Evolutionary conservation across 2,888 invertebrate species (phyloP), one percentile per base, ranked within the genome.

Genomic region (Drosophila ezoana): DNA sequence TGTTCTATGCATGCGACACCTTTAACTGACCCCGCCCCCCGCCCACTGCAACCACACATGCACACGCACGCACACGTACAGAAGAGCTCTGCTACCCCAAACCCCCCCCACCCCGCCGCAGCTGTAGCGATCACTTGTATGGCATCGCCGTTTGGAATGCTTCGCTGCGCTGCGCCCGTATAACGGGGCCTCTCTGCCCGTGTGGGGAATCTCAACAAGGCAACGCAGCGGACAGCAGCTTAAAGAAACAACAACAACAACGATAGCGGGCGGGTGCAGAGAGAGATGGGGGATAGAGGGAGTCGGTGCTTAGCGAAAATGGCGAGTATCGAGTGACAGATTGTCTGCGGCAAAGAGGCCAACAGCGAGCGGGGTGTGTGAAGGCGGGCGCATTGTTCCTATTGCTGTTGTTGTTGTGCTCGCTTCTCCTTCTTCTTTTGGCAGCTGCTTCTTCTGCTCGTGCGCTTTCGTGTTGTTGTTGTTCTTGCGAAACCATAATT

Each of bases 101-200:
- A n/a, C 40, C 16, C 40, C 38, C n/a, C n/a, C n/a, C n/a, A n/a
- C n/a, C n/a, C 33, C 28, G 23, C 13, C 43, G 16, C 43, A 35
- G 13, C 23, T 20, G 38, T 28, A 10, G 23, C 54, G 59, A 60
- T 77, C 91, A 90, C 89, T 90, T 90, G 67, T 90, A 90, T 80
- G 90, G 91, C 86, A 89, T 90, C 91, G 59, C 76, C 72, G 65
- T 57, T 82, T 75, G 78, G 84, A 88, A 86, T 86, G 89, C 84
- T 84, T 87, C 73, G 89, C 64, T 84, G 89, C 75, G 72, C 76
- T 80, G 83, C 88, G 88, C 83, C 83, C 83, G 83, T 83, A 83
- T 69, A 83, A 83, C 71, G 79, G 74, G 68, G 60, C 60, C 63
- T 47, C 52, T 53, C 23, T 47, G 63, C 52, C 41, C 56, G 56